Evolutionary conservation across 2,113 vertebrate species (phyloP).

Genomic region (Bettongia penicillata): DNA sequence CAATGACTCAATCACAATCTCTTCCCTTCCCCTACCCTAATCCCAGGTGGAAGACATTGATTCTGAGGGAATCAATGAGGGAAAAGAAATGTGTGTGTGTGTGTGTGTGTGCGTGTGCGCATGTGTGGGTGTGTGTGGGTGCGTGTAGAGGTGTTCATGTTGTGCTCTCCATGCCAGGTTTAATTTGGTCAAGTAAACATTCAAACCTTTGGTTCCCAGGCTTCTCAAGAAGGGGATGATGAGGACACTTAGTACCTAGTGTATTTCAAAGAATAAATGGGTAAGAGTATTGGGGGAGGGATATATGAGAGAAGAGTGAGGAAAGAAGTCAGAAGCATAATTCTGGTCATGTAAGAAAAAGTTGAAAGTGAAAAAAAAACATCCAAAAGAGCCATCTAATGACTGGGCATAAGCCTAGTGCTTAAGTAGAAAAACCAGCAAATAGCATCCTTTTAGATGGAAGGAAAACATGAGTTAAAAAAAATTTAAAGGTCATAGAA

Average conservation of each 20-base stretch:
- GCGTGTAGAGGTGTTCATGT: too few species aligned
- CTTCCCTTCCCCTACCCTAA: background rate
- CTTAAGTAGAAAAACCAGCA: background rate
- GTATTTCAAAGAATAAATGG: background rate
- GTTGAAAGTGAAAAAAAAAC: background rate
- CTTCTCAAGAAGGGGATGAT: background rate
- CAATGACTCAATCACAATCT: background rate
- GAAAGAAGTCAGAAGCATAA: background rate
- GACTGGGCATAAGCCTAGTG: background rate
- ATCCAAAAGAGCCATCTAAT: background rate
- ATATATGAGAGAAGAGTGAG: background rate
- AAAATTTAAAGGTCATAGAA: background rate
- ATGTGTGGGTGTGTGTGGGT: background rate
- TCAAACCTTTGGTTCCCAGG: background rate
- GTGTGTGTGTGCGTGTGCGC: too few species aligned
- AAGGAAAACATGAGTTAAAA: background rate
- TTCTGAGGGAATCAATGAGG: background rate
- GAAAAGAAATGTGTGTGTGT: background rate
- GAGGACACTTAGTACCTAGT: background rate
- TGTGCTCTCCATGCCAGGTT: background rate
- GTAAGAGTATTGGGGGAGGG: background rate
- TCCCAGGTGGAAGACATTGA: background rate
- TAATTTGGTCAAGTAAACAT: background rate
- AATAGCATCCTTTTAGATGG: background rate
- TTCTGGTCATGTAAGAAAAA: background rate